phyloP scores from a whole-genome alignment of 2,888 invertebrate species.

The Parnassius mnemosyne region DNA sequence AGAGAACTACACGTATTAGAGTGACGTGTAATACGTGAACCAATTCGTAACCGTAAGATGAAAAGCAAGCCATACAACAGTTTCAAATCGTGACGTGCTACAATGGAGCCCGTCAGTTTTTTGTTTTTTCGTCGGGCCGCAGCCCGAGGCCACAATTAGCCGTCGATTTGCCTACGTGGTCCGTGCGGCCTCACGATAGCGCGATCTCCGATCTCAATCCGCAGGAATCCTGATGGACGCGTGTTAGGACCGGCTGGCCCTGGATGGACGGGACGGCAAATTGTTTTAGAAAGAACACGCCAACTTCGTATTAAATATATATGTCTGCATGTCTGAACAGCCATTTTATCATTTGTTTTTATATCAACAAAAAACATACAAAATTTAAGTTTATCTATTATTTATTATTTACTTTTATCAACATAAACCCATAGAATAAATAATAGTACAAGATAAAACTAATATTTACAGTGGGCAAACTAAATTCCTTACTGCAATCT shows the following conservation, averaged over 20 bases:
- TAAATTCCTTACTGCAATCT: no score
- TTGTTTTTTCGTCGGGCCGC: slow-evolving; percentile 40
- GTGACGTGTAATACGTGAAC: neutral
- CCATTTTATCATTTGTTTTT: no score
- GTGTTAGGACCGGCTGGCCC: slow-evolving; percentile 10
- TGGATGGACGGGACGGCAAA: slow-evolving; percentile 14
- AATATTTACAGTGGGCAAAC: no score
- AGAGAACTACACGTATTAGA: no score
- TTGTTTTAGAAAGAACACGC: slow-evolving; percentile 21
- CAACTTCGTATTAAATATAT: slow-evolving; percentile 1
- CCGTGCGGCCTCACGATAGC: slow-evolving; percentile 25
- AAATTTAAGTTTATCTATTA: no score
- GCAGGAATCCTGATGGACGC: slow-evolving; percentile 8
- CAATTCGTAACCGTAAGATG: slow-evolving; percentile 6
- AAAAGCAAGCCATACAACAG: slow-evolving; percentile 9
- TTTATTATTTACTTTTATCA: no score
- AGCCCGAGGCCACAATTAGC: slow-evolving; percentile 60
- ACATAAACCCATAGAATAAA: no score
- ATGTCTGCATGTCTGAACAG: no score
- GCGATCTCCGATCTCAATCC: slow-evolving; percentile 20
- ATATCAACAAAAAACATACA: no score
- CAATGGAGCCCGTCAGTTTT: slow-evolving; percentile 36
- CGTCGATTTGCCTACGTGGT: slow-evolving; percentile 59
- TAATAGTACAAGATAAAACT: no score
- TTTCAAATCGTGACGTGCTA: slow-evolving; percentile 35